phyloP scores from a whole-genome alignment of 1,140 invertebrate species.

The Drosophila sp. region DNA sequence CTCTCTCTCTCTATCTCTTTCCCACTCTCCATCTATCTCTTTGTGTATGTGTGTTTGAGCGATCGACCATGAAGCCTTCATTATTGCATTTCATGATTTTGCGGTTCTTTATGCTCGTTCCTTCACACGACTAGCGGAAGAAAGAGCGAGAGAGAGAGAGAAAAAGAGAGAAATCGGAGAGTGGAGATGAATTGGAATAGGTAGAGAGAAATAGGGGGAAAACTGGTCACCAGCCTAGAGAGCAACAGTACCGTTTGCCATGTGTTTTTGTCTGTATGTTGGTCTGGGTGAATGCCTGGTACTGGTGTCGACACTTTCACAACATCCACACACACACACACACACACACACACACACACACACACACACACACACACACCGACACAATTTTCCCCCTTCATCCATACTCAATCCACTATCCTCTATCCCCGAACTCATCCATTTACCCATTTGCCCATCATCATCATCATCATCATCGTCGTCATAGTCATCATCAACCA shows the following conservation, averaged over 20 bases:
- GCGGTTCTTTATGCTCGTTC: constrained; percentile 77
- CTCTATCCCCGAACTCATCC: constrained; percentile 4
- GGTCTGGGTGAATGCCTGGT: constrained; percentile 42
- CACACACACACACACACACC: constrained; percentile 4
- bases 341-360: constrained; percentile 45
- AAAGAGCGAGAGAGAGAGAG: neutral
- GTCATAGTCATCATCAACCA: constrained; percentile 1
- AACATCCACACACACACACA: constrained; percentile 48
- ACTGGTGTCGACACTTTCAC: constrained; percentile 77
- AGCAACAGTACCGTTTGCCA: constrained; percentile 48
- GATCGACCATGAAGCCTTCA: constrained; percentile 81
- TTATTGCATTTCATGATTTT: constrained; percentile 82
- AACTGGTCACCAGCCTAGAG: constrained; percentile 28
- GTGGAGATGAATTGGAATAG: neutral
- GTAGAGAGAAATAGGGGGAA: constrained; percentile 23
- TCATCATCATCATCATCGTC: constrained; percentile 13
- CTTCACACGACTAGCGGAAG: constrained; percentile 42
- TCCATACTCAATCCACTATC: neutral
- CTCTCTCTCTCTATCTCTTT: constrained; percentile 13
- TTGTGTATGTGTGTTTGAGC: constrained; percentile 59
- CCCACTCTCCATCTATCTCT: neutral
- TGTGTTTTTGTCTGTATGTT: constrained; percentile 67
- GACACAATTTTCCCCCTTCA: constrained; percentile 8
- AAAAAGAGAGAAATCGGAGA: neutral
- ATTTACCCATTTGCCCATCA: constrained; percentile 11